Conservation (phyloP, 2,888 invertebrate species). For the Iselma pallidipennis region DNA sequence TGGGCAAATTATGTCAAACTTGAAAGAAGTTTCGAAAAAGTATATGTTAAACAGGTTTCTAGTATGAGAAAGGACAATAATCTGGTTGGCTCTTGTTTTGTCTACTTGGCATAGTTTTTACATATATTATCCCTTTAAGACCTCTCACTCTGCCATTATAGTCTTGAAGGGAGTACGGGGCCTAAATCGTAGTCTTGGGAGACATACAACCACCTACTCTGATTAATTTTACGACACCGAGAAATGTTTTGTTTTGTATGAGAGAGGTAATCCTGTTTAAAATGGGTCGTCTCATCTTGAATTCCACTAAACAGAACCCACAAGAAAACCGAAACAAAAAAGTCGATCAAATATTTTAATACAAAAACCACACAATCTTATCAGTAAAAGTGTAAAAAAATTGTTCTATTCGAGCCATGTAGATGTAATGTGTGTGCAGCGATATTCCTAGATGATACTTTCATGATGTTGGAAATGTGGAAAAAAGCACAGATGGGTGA, state of each 20-base stretch:
- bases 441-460: background rate
- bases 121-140: conserved; percentile 20
- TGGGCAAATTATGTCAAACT: background rate
- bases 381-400: background rate
- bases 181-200: conserved; percentile 25
- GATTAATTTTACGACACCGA: conserved; percentile 33
- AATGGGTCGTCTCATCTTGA: background rate
- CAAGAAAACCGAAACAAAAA: background rate
- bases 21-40: conserved; percentile 1
- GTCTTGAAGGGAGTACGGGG: no score
- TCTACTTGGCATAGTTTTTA: conserved; percentile 13
- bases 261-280: conserved; percentile 18
- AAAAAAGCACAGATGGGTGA: conserved; percentile 1
- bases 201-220: conserved; percentile 23
- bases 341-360: background rate
- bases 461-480: conserved; percentile 8
- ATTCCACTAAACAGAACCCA: background rate
- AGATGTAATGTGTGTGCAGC: background rate
- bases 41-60: conserved; percentile 13
- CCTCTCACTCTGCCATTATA: conserved; percentile 7
- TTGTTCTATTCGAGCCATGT: background rate
- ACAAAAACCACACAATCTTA: background rate
- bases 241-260: conserved; percentile 29
- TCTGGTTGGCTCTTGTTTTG: background rate
- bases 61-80: conserved; percentile 13